Evolutionary conservation across 2,888 invertebrate species (phyloP), one percentile per base, ranked within the genome.

Genomic region (Sinohyriopsis cumingii): DNA sequence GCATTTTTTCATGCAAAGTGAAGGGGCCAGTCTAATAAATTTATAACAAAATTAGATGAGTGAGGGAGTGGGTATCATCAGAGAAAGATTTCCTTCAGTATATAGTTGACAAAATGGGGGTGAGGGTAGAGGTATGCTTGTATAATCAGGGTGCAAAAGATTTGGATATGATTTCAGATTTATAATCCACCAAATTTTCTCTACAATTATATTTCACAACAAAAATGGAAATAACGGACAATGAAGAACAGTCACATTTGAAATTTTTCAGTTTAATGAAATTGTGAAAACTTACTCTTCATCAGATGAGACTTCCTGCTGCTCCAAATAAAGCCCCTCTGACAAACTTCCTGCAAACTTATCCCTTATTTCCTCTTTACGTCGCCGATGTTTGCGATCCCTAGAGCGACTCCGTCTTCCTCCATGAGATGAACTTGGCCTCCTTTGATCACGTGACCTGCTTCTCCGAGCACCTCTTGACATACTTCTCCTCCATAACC

Each of bases 311-410:
- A 45, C 15, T 7, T 82, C 81, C 5, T 94, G 93, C 74, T 90
- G 90, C 73, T 93, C 92, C 9, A 92, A 89, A 81, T 94, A 94
- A 78, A 95, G 92, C 3, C 95, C 95, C 89, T 96, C 96, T 71
- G 95, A 95, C 24, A 94, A 88, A 22, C 95, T 94, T 82, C 94
- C 95, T 78, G 91, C 91, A 79, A 91, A 92, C 80, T 91, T 91
- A 82, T 92, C 92, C 66, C 86, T 88, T 45, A 45, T 15, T 28
- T 77, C 66, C n/a, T 75, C 76, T 1, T 76, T 75, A 12, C 68
- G 70, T 20, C 65, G 64, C 22, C 70, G 67, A n/a, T 71, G 68
- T 18, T 71, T 69, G 45, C 80, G 57, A 45, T 81, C 79, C 55
- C 75, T 45, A 24, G 76, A 75, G 55, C 78, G 63, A 72, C 77